Conservation (phyloP, 2,797 vertebrate genomes). For the Thripadectes ignobilis region DNA sequence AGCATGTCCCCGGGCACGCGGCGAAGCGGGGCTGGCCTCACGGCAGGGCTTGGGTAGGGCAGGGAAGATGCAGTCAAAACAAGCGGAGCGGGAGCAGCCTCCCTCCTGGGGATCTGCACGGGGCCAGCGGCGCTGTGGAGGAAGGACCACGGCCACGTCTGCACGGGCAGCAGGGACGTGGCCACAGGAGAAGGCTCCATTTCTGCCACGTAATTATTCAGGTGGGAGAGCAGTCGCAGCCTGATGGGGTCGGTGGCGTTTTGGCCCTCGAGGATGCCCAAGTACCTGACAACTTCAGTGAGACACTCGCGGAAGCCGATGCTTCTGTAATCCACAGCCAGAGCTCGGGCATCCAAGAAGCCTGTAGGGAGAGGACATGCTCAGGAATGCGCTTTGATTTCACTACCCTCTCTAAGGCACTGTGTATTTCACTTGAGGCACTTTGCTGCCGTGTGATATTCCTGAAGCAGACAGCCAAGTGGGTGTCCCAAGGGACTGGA, state of each 20-base stretch:
- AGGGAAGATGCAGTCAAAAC: slow-evolving; percentile 77
- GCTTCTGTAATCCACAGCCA: slow-evolving; percentile 92
- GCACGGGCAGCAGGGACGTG: slow-evolving; percentile 79
- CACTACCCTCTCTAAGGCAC: slow-evolving; percentile 38
- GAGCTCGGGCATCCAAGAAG: slow-evolving; percentile 88
- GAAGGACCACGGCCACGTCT: slow-evolving; percentile 88
- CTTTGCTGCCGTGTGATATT: slow-evolving; percentile 59
- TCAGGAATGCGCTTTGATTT: background rate
- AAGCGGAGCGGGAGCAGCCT: slow-evolving; percentile 70
- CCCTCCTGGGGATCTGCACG: slow-evolving; percentile 73
- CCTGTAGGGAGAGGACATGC: slow-evolving; percentile 71
- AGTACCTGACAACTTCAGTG: slow-evolving; percentile 91
- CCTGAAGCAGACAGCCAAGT: slow-evolving; percentile 61
- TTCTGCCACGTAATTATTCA: slow-evolving; percentile 90
- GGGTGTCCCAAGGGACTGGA: slow-evolving; percentile 65
- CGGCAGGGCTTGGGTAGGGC: slow-evolving; percentile 76
- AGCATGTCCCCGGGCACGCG: slow-evolving; percentile 72
- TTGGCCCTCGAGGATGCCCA: slow-evolving; percentile 87
- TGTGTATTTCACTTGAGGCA: slow-evolving; percentile 69
- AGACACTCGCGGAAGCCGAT: slow-evolving; percentile 94
- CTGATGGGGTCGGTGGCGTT: slow-evolving; percentile 86
- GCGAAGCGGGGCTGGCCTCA: slow-evolving; percentile 76
- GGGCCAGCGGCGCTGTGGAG: slow-evolving; percentile 69
- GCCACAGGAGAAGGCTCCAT: slow-evolving; percentile 83
- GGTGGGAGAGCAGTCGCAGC: slow-evolving; percentile 92